Evolutionary conservation across 2,797 vertebrate species (phyloP).

Genomic region (Danio jaintianensis): DNA sequence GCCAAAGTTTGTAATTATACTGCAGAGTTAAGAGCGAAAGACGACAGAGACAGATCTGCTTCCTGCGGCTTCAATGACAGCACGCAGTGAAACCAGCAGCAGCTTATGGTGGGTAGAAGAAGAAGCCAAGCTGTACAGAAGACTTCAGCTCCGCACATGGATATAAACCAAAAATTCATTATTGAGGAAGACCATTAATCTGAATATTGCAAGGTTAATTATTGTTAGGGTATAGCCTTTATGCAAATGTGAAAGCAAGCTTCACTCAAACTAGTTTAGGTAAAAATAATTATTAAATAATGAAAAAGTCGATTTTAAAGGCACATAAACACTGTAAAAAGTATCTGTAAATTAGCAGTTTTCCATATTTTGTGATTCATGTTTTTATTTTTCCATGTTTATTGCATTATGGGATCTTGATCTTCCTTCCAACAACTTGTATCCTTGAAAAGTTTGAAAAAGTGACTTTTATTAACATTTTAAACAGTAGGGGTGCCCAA

Average conservation of each 20-base stretch:
- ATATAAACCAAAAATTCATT: background rate
- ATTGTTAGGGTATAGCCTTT: background rate
- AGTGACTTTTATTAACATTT: too few relatives aligned
- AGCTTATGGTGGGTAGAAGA: slow-evolving; percentile 10
- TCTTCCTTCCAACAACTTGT: too few relatives aligned
- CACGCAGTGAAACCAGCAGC: slow-evolving; percentile 53
- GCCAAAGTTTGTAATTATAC: slow-evolving; percentile 80
- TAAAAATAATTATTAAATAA: background rate
- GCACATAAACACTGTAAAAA: too few relatives aligned
- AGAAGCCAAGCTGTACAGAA: background rate
- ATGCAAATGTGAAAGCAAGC: background rate
- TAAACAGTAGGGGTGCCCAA: too few relatives aligned
- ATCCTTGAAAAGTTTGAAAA: too few relatives aligned
- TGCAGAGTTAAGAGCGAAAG: slow-evolving; percentile 65
- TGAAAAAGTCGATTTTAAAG: background rate
- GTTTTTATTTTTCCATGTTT: too few relatives aligned
- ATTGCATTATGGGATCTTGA: too few relatives aligned
- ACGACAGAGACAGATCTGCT: slow-evolving; percentile 65
- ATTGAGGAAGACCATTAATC: background rate
- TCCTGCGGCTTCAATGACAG: slow-evolving; percentile 74
- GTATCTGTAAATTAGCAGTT: too few relatives aligned
- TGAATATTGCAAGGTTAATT: background rate
- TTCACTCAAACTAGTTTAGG: background rate
- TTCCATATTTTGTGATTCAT: too few relatives aligned
- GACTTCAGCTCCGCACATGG: background rate